These are phyloP conservation scores for Actinia tenebrosa DNA, from an alignment of 64 coral and sea anemone genomes.

Conservation along the genomic window DNA sequence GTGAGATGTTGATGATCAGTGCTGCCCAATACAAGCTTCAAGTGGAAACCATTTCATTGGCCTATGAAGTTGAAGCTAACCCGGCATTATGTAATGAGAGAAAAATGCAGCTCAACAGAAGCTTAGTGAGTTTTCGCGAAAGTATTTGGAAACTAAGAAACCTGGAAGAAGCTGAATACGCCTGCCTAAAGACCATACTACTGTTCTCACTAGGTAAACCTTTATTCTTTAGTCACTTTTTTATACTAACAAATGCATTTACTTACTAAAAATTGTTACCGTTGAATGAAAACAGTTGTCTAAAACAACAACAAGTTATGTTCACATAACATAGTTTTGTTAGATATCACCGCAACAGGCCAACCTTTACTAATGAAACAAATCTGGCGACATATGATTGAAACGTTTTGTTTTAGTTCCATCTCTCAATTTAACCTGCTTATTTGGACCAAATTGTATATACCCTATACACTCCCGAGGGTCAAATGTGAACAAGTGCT, in stretches of 20 bases:
- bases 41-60: constrained; percentile 17
- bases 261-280: too few relatives aligned
- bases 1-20: constrained; percentile 35
- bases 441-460: too few relatives aligned
- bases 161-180: constrained; percentile 45
- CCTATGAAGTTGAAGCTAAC: constrained; percentile 33
- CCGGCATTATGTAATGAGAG: constrained; percentile 32
- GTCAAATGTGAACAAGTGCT: neutral
- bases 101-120: constrained; percentile 39
- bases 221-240: neutral
- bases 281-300: too few relatives aligned
- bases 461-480: neutral
- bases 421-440: too few relatives aligned
- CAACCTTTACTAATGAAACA: too few relatives aligned
- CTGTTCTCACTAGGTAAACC: constrained; percentile 43
- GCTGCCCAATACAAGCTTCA: constrained; percentile 43
- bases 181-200: constrained; percentile 43
- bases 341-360: too few relatives aligned
- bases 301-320: too few relatives aligned
- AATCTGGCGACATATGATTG: too few relatives aligned
- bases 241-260: neutral
- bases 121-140: constrained; percentile 38
- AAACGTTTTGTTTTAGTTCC: too few relatives aligned
- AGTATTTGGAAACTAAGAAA: constrained; percentile 30
- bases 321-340: too few relatives aligned